Conservation (phyloP, 2,113 vertebrate genomes). For the Athene noctua region DNA sequence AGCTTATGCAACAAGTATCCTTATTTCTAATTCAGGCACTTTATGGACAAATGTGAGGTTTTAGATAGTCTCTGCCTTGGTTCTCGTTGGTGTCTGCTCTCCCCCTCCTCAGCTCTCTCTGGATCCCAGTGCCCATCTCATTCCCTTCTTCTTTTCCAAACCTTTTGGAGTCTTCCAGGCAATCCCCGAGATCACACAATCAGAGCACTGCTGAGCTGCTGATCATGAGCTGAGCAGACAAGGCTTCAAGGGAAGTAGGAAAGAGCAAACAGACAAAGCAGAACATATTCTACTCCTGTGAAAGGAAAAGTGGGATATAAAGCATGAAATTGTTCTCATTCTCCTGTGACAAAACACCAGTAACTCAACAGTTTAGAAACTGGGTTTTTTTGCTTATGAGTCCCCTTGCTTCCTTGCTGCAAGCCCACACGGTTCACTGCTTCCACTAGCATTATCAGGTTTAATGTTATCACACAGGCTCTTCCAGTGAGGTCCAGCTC, state of each 20-base stretch:
- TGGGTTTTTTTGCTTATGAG: neutral
- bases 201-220: neutral
- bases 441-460: neutral
- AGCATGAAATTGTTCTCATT: neutral
- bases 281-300: neutral
- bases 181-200: neutral
- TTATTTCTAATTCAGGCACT: neutral
- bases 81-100: neutral
- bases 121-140: neutral
- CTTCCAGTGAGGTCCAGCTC: neutral
- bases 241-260: neutral
- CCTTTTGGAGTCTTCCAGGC: neutral
- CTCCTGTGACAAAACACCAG: neutral
- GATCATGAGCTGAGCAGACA: neutral
- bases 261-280: neutral
- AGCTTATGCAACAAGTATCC: neutral
- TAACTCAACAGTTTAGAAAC: neutral
- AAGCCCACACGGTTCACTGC: neutral
- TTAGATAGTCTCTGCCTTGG: neutral
- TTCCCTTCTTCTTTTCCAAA: neutral
- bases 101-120: neutral
- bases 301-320: neutral
- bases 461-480: neutral
- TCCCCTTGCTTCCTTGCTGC: neutral
- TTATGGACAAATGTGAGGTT: neutral